phyloP scores from a whole-genome alignment of 2,113 vertebrate species.

The Calidris pugnax region DNA sequence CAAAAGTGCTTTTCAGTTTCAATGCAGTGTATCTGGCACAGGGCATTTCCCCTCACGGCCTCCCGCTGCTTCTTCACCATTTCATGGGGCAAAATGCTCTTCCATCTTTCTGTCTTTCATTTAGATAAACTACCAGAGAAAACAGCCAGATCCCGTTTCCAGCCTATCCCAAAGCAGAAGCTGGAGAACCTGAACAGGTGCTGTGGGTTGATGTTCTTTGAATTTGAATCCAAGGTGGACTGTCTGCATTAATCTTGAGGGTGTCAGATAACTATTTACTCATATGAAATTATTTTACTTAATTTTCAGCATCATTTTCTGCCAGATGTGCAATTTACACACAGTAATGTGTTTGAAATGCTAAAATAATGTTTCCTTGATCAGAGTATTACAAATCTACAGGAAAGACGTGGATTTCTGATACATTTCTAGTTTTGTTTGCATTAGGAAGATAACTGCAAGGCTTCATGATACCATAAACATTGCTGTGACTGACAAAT shows the following conservation, averaged over 20 bases:
- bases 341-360: neutral
- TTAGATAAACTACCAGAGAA: neutral
- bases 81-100: neutral
- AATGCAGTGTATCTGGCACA: neutral
- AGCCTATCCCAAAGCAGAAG: neutral
- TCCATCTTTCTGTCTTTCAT: neutral
- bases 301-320: neutral
- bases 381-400: neutral
- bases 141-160: neutral
- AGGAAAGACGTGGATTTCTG: neutral
- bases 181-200: neutral
- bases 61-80: neutral
- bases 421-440: neutral
- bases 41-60: fast-evolving
- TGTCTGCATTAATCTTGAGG: neutral
- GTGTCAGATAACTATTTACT: neutral
- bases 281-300: neutral
- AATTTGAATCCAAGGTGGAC: neutral
- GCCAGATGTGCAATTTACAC: neutral
- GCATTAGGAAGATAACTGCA: neutral
- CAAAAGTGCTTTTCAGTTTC: neutral
- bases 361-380: neutral
- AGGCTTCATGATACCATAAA: neutral
- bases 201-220: neutral
- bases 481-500: neutral